phyloP scores from a whole-genome alignment of 1,140 invertebrate genomes.

The Yoshiicerus persimilis region DNA sequence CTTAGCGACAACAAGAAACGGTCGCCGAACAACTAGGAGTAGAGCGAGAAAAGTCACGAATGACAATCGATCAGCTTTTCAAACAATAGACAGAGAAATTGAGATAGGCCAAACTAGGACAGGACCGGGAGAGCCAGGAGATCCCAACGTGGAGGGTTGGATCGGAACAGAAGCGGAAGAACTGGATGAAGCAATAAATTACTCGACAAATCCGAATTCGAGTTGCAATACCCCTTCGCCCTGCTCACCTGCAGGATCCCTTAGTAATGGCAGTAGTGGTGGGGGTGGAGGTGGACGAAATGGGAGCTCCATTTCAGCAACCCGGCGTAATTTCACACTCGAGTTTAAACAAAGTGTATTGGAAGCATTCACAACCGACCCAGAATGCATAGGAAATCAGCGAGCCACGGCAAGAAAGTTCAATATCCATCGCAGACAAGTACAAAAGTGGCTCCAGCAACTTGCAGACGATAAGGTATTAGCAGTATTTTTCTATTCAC shows the following conservation, averaged over 20 bases:
- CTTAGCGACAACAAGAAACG: background rate
- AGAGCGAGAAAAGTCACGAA: background rate
- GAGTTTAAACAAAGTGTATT: slow-evolving; percentile 82
- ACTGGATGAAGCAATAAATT: slow-evolving; percentile 20
- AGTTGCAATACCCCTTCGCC: slow-evolving; percentile 5
- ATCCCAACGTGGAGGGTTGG: background rate
- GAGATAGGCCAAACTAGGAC: background rate
- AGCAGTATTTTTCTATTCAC: background rate
- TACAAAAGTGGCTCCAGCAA: slow-evolving; percentile 81
- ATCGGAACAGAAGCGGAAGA: background rate
- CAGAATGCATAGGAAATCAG: slow-evolving; percentile 81
- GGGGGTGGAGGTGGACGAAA: background rate
- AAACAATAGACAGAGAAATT: background rate
- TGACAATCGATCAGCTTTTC: background rate
- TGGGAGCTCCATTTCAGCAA: slow-evolving; percentile 16
- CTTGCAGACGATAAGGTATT: slow-evolving; percentile 29
- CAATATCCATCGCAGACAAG: slow-evolving; percentile 79
- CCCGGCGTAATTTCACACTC: slow-evolving; percentile 74
- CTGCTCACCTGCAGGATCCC: slow-evolving; percentile 32
- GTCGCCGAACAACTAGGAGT: background rate
- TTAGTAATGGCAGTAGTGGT: slow-evolving; percentile 23
- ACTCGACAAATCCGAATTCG: slow-evolving; percentile 27
- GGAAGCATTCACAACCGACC: slow-evolving; percentile 77
- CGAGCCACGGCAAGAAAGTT: slow-evolving; percentile 82
- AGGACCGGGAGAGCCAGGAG: background rate